These are phyloP conservation scores for Ectobius pallidus DNA, from an alignment of 2,888 invertebrate genomes.

Conservation along the genomic window DNA sequence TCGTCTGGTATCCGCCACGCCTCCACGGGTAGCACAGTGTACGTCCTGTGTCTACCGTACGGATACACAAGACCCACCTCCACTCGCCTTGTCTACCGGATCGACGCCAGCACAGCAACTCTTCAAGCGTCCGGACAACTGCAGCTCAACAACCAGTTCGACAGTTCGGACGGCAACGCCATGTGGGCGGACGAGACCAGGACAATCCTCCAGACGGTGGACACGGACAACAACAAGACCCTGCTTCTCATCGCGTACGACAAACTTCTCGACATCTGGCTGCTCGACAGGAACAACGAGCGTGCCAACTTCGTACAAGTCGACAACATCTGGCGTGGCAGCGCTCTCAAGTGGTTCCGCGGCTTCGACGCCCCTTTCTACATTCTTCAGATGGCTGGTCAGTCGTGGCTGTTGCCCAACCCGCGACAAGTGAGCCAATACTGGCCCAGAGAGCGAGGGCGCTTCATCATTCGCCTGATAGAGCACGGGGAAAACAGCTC, in stretches of 20 bases:
- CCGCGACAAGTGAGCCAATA: constrained; percentile 39
- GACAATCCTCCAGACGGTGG: constrained; percentile 31
- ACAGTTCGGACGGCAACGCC: not conserved
- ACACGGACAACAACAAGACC: constrained; percentile 23
- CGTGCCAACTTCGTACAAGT: constrained; percentile 23
- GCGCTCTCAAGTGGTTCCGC: constrained; percentile 39
- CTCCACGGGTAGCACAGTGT: constrained; percentile 21
- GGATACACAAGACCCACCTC: constrained; percentile 26
- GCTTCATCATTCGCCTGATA: constrained; percentile 40
- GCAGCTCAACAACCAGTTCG: constrained; percentile 32
- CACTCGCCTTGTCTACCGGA: constrained; percentile 35
- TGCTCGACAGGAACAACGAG: constrained; percentile 19
- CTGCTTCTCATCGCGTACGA: constrained; percentile 37
- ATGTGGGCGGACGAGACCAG: constrained; percentile 38
- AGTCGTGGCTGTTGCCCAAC: constrained; percentile 29
- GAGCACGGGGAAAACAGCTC: constrained; percentile 4
- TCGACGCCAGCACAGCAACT: constrained; percentile 9
- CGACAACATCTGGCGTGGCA: constrained; percentile 39
- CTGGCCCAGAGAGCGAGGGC: constrained; percentile 41
- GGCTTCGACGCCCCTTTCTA: constrained; percentile 38
- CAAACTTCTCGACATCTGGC: constrained; percentile 36
- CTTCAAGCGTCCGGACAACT: constrained; percentile 36
- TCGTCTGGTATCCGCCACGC: constrained; percentile 26
- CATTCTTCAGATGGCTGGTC: constrained; percentile 31
- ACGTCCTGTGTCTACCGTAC: constrained; percentile 35